Base-by-base conservation (phyloP, 2,113 vertebrate genomes). In the Desmodus rotundus region DNA sequence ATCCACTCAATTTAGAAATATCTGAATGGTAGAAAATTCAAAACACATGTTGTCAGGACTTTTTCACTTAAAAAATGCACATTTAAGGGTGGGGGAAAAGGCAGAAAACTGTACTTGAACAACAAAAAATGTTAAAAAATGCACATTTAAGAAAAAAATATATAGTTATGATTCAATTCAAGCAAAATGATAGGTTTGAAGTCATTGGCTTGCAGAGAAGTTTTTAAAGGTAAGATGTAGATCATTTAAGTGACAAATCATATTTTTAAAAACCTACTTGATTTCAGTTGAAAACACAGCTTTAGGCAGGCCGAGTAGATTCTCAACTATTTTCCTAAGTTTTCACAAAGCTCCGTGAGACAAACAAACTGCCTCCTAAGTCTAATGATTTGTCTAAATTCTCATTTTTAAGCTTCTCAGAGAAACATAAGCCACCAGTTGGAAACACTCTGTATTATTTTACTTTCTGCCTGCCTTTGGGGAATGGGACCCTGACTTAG, bases 1-100 rank as follows among this genome's bases (percentile, higher is more conserved):
- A 67, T 84, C 7, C 28, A 92, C 54, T 96, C 31, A 56, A 78
- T 90, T 89, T 73, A 76, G 83, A 95, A 97, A 90, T 89, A 92
- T 78, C 70, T 89, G 72, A 88, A 24, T 77, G 85, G 72, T 72
- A 81, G 28, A 82, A 91, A 91, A 93, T 70, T 85, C 72, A 85
- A 89, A 95, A 81, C 38, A 87, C 6, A 36, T 72, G 38, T 67
- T 52, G 26, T 87, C 43, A 91, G 77, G n/a, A 96, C 85, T 72
- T 63, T 91, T 93, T 93, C 50, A 65, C 43, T 94, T 84, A 14
- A 22, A 80, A 96, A 93, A 38, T 82, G 56, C 73, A 82, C 41
- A 76, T 74, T 94, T 86, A 94, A 89, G 52, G n/a, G n/a, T n/a
- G n/a, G n/a, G n/a, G n/a, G n/a, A n/a, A n/a, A n/a, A n/a, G n/a